phyloP scores from a whole-genome alignment of 2,888 invertebrate species.

The Serripes groenlandicus region DNA sequence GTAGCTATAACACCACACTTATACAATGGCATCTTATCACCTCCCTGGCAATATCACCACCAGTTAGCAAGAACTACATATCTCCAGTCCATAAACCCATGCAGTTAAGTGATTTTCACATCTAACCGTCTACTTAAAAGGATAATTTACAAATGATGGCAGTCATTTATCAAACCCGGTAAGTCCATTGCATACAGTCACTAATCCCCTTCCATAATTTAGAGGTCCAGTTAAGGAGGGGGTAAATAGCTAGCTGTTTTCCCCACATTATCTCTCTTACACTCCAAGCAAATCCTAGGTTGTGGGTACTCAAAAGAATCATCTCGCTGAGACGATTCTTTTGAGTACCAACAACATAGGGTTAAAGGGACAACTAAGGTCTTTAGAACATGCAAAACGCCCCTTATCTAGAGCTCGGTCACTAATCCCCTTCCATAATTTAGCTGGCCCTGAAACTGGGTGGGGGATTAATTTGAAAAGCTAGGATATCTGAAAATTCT shows the following conservation, averaged over 20 bases:
- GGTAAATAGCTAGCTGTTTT: too few species aligned
- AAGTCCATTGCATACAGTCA: constrained; percentile 54
- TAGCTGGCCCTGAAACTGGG: too few species aligned
- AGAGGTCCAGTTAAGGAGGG: constrained; percentile 38
- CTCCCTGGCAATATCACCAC: constrained; percentile 54
- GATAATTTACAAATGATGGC: constrained; percentile 77
- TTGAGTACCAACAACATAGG: too few species aligned
- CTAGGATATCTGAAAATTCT: constrained; percentile 54
- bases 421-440: constrained; percentile 64
- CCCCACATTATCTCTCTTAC: too few species aligned
- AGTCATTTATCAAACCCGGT: constrained; percentile 68
- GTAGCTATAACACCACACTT: constrained; percentile 72
- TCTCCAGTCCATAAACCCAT: constrained; percentile 1
- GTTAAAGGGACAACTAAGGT: too few species aligned
- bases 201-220: constrained; percentile 65
- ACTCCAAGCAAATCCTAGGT: constrained; percentile 13
- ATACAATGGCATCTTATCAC: constrained; percentile 72
- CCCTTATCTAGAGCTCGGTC: too few species aligned
- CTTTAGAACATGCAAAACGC: too few species aligned
- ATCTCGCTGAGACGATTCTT: too few species aligned
- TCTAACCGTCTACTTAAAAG: constrained; percentile 46
- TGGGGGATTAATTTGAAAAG: constrained; percentile 52
- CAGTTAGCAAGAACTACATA: constrained; percentile 27
- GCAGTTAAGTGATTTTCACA: constrained; percentile 40
- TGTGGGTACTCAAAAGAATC: too few species aligned